Base-by-base conservation (phyloP, 1,140 invertebrate genomes). In the Neodiprion fabricii region DNA sequence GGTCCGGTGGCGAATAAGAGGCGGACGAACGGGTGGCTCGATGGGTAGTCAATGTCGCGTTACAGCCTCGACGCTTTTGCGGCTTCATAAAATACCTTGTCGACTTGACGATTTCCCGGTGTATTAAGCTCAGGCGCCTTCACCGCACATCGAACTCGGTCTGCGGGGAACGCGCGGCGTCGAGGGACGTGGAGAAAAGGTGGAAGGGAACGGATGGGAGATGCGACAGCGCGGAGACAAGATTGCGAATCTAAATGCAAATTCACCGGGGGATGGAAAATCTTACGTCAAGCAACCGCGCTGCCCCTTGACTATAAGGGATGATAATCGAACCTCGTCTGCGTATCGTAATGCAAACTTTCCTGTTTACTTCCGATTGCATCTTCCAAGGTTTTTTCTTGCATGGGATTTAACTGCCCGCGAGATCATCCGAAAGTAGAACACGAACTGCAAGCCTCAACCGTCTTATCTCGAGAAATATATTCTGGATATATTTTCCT, bases 241-340 rank as follows among this genome's bases (percentile, higher is more conserved):
- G 67, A 69, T 69, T 69, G 67, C 67, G 67, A 69, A 69, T 69
- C 67, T 69, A 69, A 69, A 69, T 69, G 67, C 67, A 69, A 69
- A 69, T 69, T 47, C 21, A 69, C 23, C 61, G 17, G 53, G n/a
- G 67, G 67, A 21, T 69, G 67, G 67, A 12, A 69, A 47, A 69
- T 69, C 67, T 69, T 69, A 69, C 67, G 23, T 69, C 67, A 69
- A 69, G 21, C 67, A 69, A 47, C 67, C 67, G 21, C 67, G 17
- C 40, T 47, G 40, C 67, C 12, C 28, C 28, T 69, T 69, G 17
- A 47, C 40, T 21, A 11, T 21, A 40, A 40, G 11, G 7, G 4
- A 61, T 61, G 53, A 61, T 61, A 12, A 61, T 61, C 53, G 67
- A 69, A 69, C 14, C 67, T 23, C 40, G 40, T 17, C 53, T 11